Conservation (phyloP, 2,797 vertebrate genomes). For the Takifugu rubripes region DNA sequence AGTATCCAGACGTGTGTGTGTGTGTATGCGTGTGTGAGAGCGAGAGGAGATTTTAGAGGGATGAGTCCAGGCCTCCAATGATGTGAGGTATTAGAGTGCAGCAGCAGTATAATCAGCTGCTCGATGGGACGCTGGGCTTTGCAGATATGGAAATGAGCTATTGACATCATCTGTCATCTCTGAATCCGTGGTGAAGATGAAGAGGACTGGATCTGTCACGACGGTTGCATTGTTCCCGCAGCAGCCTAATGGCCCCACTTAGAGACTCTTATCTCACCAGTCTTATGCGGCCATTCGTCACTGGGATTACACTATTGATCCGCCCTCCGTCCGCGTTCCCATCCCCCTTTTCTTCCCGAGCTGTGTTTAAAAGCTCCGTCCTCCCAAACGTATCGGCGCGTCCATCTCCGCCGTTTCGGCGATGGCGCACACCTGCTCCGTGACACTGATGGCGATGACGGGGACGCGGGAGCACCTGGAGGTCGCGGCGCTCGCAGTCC, state of each 20-base stretch:
- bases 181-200: conserved; percentile 43
- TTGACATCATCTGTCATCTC: conserved; percentile 60
- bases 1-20: conserved; percentile 10
- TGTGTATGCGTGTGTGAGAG: conserved; percentile 17
- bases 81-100: conserved; percentile 63
- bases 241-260: conserved; percentile 41
- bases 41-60: conserved; percentile 34
- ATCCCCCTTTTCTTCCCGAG: conserved; percentile 5
- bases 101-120: conserved; percentile 55
- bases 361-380: conserved; percentile 15
- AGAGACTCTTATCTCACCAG: conserved; percentile 32
- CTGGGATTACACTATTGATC: conserved; percentile 48
- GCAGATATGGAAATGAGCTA: conserved; percentile 65
- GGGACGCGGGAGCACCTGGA: conserved; percentile 52
- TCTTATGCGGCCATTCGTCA: conserved; percentile 34
- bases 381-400: conserved; percentile 5
- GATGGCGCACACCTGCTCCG: conserved; percentile 56
- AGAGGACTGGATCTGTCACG: conserved; percentile 51
- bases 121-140: conserved; percentile 35
- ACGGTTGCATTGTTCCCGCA: conserved; percentile 57
- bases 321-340: conserved; percentile 10
- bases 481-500: conserved; percentile 43
- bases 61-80: conserved; percentile 57
- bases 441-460: conserved; percentile 59
- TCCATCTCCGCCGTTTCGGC: conserved; percentile 6